A percentile compares a stretch with the other conserved stretches of the same genome.
phyloP scores from a whole-genome alignment of 2,113 vertebrate species.

The Gadus chalcogrammus region DNA sequence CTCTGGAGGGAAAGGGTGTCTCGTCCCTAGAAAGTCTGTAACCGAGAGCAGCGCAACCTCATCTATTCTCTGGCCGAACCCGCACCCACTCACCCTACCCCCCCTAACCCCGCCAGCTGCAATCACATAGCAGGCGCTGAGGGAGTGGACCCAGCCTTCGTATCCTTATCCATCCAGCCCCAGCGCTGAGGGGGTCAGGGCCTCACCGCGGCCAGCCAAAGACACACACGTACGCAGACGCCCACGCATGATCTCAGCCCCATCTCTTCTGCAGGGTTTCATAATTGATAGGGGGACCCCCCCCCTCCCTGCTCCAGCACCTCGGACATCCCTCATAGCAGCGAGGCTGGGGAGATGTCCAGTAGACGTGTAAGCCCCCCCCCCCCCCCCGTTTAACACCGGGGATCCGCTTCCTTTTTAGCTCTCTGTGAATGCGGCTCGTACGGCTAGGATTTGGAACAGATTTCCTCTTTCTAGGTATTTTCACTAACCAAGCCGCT shows the following conservation, averaged over 20 bases:
- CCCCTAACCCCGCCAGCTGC: slow-evolving; percentile 47
- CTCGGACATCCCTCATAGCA: slow-evolving; percentile 21
- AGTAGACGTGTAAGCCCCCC: slow-evolving; percentile 4
- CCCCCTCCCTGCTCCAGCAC: slow-evolving; percentile 1
- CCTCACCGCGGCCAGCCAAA: slow-evolving; percentile 40
- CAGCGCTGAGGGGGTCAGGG: slow-evolving; percentile 22
- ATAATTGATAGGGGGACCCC: slow-evolving; percentile 24
- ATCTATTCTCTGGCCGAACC: slow-evolving; percentile 19
- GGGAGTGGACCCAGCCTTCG: slow-evolving; percentile 32
- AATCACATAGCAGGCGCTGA: slow-evolving; percentile 47
- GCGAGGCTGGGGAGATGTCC: slow-evolving; percentile 15
- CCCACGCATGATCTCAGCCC: slow-evolving; percentile 47
- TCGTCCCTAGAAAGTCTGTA: slow-evolving; percentile 21
- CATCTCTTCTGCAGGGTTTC: slow-evolving; percentile 20
- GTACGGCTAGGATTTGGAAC: too few species aligned
- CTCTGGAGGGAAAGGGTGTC: slow-evolving; percentile 34
- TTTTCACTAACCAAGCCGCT: too few species aligned
- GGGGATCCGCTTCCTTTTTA: too few species aligned
- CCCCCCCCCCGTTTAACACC: slow-evolving; percentile 5
- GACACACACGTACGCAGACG: slow-evolving; percentile 34
- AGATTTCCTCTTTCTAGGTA: too few species aligned
- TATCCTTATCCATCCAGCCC: slow-evolving; percentile 55
- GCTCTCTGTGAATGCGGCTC: too few species aligned
- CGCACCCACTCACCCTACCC: slow-evolving; percentile 10
- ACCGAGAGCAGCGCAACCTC: slow-evolving; percentile 37